Conservation (phyloP, 2,113 vertebrate species). For the Dromas ardeola region DNA sequence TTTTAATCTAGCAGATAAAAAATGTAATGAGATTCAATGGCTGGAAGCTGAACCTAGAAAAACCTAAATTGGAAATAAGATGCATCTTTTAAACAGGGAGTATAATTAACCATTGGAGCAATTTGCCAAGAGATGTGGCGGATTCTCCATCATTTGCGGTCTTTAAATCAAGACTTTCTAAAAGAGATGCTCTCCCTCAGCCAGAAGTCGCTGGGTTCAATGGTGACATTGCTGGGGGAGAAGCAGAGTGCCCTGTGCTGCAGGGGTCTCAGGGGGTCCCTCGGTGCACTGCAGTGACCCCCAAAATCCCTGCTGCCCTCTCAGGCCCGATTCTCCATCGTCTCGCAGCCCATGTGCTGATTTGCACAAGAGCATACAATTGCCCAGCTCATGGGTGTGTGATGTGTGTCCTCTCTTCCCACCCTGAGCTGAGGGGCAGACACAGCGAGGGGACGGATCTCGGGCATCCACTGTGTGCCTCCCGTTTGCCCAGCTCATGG, state of each 20-base stretch:
- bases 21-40: slow-evolving; percentile 61
- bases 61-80: slow-evolving; percentile 65
- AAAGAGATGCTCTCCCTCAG: not conserved
- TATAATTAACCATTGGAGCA: slow-evolving; percentile 62
- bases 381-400: too few species aligned
- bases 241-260: not conserved
- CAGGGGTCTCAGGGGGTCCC: not conserved
- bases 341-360: not conserved
- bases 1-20: slow-evolving; percentile 70
- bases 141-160: slow-evolving; percentile 50
- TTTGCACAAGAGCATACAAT: not conserved
- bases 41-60: slow-evolving; percentile 64
- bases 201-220: not conserved
- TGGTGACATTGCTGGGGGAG: not conserved
- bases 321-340: not conserved
- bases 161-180: slow-evolving; percentile 20
- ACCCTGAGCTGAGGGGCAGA: not conserved
- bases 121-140: slow-evolving; percentile 48
- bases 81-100: slow-evolving; percentile 63
- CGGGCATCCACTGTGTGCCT: accelerated
- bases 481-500: not conserved
- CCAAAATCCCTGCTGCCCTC: not conserved
- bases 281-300: not conserved
- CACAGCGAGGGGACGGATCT: accelerated
- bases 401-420: not conserved